A percentile compares a stretch with the other conserved stretches of the same genome.
phyloP scores from a whole-genome alignment of 35 echinoderm and acorn worm genomes.

The Strongylocentrotus purpuratus region DNA sequence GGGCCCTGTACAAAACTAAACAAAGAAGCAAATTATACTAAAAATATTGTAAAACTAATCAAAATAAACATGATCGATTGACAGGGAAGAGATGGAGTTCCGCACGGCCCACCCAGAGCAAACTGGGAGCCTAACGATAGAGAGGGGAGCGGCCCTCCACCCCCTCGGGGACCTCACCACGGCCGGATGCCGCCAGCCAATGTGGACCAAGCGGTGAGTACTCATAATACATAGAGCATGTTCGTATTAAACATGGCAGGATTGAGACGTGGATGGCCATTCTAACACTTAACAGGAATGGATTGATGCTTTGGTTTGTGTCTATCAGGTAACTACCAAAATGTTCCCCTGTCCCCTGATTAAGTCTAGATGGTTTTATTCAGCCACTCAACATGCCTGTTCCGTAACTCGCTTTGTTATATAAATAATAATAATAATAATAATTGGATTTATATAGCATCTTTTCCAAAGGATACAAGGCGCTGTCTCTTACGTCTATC shows the following conservation, averaged over 20 bases:
- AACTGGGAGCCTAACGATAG: conserved; percentile 46
- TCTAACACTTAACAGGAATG: conserved; percentile 15
- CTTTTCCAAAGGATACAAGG: no score
- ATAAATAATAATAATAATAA: no score
- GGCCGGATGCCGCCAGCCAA: conserved; percentile 61
- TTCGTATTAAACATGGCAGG: neutral
- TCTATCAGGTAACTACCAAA: neutral
- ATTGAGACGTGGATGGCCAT: neutral
- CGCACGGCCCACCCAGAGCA: conserved; percentile 5
- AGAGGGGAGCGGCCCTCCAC: conserved; percentile 53
- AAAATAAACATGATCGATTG: no score
- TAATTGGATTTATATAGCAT: no score
- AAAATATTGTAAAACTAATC: no score
- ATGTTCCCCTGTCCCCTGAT: neutral
- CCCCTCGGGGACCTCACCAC: conserved; percentile 41
- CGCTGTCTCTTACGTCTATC: no score
- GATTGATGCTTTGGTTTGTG: conserved; percentile 4
- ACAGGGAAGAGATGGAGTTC: neutral
- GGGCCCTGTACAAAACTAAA: no score
- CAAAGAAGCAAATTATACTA: no score
- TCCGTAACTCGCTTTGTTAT: no score
- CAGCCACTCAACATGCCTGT: no score
- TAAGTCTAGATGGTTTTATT: no score
- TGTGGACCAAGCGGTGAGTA: conserved; percentile 73
- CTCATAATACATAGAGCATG: neutral